Base-by-base conservation (phyloP, 2,888 invertebrate species). In the Microctonus aethiopoides region DNA sequence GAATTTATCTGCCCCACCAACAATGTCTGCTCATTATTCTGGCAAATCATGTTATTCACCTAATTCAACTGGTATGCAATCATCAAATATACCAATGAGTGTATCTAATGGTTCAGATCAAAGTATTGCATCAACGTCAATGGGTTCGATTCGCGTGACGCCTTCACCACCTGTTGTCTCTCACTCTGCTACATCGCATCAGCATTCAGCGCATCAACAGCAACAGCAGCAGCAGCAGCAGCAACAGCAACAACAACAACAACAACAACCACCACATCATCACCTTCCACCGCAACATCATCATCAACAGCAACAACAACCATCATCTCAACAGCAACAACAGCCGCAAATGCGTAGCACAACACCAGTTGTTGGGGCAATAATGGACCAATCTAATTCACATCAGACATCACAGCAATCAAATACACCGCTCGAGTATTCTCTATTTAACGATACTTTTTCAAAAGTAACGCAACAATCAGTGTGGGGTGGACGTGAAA, bases 361-460 rank as follows among this genome's bases (percentile, higher is more conserved):
- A 1, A 80, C 83, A 4, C 81, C 84, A 1, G 75, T 81, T 3
- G 70, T 78, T 11, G 66, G 80, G 7, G 72, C 76, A 74, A 88
- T 88, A 29, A 85, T 75, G 59, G 79, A 83, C 32, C 81, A 78
- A 26, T 75, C 76, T 59, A 73, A 74, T 78, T 78, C 81, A 11
- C 78, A 78, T 7, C 82, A 79, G 41, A 77, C 77, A 76, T 87
- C 72, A 26, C 82, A 79, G 41, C 84, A 86, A 24, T 75, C 79
- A 81, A 87, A 87, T 63, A 89, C 91, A 26, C 89, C 92, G 0
- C 90, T 91, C 74, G 95, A 96, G 81, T 97, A 96, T 87, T 95
- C 96, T 0, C 90, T 97, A 75, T 97, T 97, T 87, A 94, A 95
- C 84, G 95, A 95, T 83, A 87, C 89, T 1, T 91, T 92, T 80